A percentile compares a stretch with the other conserved stretches of the same genome.
Evolutionary conservation across 1,140 invertebrate species (phyloP).

Genomic region (Cyclargus thomasi): DNA sequence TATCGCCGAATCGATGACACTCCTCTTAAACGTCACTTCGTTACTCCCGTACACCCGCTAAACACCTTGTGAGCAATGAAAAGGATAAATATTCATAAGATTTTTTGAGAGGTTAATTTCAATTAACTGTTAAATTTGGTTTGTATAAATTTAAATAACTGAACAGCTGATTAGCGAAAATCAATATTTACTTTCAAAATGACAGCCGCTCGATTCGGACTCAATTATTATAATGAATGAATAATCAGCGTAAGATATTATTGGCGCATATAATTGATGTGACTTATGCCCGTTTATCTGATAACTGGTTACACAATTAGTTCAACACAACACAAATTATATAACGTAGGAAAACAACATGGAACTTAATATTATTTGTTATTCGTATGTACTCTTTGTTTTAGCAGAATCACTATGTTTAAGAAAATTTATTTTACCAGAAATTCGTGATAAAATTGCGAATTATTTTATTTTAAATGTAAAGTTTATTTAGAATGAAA

Average conservation of each 20-base stretch:
- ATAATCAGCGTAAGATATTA: not conserved
- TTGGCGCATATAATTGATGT: not conserved
- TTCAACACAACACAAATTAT: slow-evolving; percentile 3
- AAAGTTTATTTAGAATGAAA: too few species aligned
- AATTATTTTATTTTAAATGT: not conserved
- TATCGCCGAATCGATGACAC: slow-evolving; percentile 29
- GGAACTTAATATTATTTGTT: not conserved
- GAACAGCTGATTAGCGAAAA: not conserved
- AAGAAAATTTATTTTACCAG: not conserved
- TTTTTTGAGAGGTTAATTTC: not conserved
- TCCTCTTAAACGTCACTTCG: slow-evolving; percentile 36
- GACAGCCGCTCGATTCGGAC: not conserved
- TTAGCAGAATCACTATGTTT: not conserved
- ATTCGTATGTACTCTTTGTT: not conserved
- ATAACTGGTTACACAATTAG: slow-evolving; percentile 3
- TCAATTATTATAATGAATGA: not conserved
- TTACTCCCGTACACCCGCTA: not conserved
- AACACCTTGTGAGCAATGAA: not conserved
- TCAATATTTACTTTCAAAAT: not conserved
- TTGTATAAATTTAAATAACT: not conserved
- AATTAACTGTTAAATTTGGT: not conserved
- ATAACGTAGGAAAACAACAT: not conserved
- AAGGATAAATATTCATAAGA: not conserved
- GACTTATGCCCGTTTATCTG: not conserved
- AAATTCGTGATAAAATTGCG: not conserved